Conservation (phyloP, 2,888 invertebrate genomes). For the Mesorhabditis sp. region DNA sequence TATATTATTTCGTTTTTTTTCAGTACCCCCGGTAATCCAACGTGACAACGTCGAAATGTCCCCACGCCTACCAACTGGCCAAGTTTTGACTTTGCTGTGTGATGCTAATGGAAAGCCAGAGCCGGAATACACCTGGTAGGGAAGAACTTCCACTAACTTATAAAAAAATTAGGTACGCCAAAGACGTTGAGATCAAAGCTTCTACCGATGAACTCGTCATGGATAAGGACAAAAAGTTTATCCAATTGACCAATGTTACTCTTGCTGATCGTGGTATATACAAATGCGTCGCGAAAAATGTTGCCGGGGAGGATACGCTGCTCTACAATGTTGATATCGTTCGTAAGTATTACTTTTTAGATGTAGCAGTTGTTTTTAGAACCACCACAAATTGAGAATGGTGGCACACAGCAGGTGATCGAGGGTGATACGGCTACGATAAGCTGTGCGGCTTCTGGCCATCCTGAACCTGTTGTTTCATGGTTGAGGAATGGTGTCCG, state of each 20-base stretch:
- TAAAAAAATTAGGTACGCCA: conserved; percentile 17
- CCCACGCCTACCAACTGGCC: conserved; percentile 62
- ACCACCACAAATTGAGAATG: conserved; percentile 46
- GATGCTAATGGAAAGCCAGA: conserved; percentile 63
- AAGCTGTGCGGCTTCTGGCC: conserved; percentile 60
- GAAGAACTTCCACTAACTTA: not conserved
- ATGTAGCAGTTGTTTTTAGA: conserved; percentile 34
- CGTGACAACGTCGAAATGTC: conserved; percentile 51
- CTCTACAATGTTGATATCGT: conserved; percentile 52
- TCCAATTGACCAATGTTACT: conserved; percentile 48
- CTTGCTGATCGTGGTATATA: conserved; percentile 59
- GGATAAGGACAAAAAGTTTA: conserved; percentile 25
- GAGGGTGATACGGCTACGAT: conserved; percentile 53
- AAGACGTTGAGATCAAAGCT: conserved; percentile 19
- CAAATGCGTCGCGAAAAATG: conserved; percentile 59
- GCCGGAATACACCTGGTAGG: conserved; percentile 64
- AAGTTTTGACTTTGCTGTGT: conserved; percentile 65
- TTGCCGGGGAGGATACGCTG: conserved; percentile 59
- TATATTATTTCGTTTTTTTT: conserved; percentile 17
- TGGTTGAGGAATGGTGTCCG: conserved; percentile 57
- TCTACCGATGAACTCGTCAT: conserved; percentile 26
- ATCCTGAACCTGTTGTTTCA: conserved; percentile 25
- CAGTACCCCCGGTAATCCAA: conserved; percentile 61
- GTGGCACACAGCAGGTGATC: conserved; percentile 52
- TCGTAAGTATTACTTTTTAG: conserved; percentile 35